These are phyloP conservation scores for Corydoras maculifer DNA, from an alignment of 2,113 vertebrate genomes.

Conservation along the genomic window DNA sequence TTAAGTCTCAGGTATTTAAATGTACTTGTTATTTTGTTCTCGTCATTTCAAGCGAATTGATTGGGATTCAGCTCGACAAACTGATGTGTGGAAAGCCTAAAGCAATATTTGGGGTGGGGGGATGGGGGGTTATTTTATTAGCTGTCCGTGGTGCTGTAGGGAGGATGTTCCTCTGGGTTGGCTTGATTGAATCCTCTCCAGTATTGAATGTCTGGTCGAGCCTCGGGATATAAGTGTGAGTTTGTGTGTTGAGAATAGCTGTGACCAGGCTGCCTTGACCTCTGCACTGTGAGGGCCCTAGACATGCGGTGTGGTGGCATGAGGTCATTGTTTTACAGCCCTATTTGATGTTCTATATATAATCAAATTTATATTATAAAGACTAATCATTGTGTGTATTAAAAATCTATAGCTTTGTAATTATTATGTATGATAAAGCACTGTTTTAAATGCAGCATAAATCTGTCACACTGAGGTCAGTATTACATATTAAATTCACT, in stretches of 20 bases:
- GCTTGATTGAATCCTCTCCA: conserved; percentile 59
- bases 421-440: no score
- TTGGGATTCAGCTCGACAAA: not conserved
- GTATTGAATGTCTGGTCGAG: conserved; percentile 39
- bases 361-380: conserved; percentile 4
- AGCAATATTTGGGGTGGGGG: conserved; percentile 35
- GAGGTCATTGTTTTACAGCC: conserved; percentile 29
- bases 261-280: conserved; percentile 57
- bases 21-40: not conserved
- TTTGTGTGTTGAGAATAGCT: conserved; percentile 41
- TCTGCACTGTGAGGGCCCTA: conserved; percentile 60
- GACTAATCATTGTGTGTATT: conserved; percentile 1
- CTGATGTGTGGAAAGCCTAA: not conserved
- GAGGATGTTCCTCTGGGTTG: conserved; percentile 51
- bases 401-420: not conserved
- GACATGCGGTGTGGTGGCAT: conserved; percentile 45
- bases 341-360: not conserved
- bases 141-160: conserved; percentile 31
- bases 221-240: conserved; percentile 45
- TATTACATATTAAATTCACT: no score
- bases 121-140: conserved; percentile 47
- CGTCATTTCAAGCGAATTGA: not conserved
- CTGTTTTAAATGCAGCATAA: no score
- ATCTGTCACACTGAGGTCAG: no score
- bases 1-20: no score